phyloP scores from a whole-genome alignment of 2,113 vertebrate genomes.

The Melanostigma gelatinosum region DNA sequence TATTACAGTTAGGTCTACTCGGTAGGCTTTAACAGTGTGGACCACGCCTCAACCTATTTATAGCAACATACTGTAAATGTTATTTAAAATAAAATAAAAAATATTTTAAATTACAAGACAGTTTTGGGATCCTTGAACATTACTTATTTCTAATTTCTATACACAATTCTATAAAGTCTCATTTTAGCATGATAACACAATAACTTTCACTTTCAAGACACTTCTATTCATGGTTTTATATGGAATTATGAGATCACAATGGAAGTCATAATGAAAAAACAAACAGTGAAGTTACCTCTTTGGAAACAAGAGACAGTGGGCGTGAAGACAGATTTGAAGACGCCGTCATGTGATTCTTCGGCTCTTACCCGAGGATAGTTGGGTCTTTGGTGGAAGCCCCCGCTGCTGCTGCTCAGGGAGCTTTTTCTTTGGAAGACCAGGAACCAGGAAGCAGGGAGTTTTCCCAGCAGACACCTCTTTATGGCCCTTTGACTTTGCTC shows the following conservation, averaged over 20 bases:
- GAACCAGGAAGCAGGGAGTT: constrained; percentile 61
- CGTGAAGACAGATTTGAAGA: neutral
- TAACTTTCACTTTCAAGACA: neutral
- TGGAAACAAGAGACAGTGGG: neutral
- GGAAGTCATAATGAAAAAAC: neutral
- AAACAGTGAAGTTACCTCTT: neutral
- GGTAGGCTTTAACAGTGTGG: too few relatives aligned
- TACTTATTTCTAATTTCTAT: neutral
- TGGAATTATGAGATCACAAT: neutral
- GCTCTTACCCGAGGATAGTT: constrained; percentile 59
- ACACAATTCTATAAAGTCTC: neutral
- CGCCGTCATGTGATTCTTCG: neutral
- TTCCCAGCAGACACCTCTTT: constrained; percentile 66
- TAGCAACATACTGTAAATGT: neutral
- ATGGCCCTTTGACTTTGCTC: constrained; percentile 85
- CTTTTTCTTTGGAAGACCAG: constrained; percentile 15
- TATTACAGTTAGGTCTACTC: neutral
- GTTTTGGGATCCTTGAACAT: neutral
- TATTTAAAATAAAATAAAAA: neutral
- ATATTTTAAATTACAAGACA: neutral
- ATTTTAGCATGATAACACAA: neutral
- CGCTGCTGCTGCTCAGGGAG: constrained; percentile 4
- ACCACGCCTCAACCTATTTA: neutral
- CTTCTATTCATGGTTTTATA: neutral
- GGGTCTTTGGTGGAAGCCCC: neutral